Base-by-base conservation (phyloP, 2,888 invertebrate genomes). In the Sepioteuthis lessoniana region DNA sequence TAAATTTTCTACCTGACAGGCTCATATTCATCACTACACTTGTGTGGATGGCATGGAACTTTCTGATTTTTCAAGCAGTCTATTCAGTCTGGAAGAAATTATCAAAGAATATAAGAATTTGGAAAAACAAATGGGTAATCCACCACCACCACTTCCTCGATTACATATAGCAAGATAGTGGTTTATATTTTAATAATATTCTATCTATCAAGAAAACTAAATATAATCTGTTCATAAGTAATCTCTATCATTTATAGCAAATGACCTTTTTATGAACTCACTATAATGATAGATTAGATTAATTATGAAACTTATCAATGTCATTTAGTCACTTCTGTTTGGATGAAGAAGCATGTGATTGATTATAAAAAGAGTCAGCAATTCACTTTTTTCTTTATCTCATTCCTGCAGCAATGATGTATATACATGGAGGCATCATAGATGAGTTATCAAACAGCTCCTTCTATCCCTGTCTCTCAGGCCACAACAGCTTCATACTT, bases 1-100 rank as follows among this genome's bases (percentile, higher is more conserved):
- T 91, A 90, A 31, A 31, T 60, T 31, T 60, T 60, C 60, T 60
- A 90, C 90, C 46, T 95, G 95, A 31, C 96, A 97, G 97, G 97
- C 97, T 28, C 97, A 97, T 94, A 95, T 97, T 10, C 97, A 97
- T 95, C 97, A 97, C 95, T 97, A 97, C 95, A 97, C 97, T 0
- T 95, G 96, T 92, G 96, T 97, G 28, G 97, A 97, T 19, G 97
- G 97, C 7, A 97, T 97, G 97, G 97, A 97, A 93, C 91, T 96
- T 55, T 94, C 95, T 3, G 96, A 97, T 91, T 97, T 97, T 94
- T 94, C 96, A 37, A 95, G 96, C 93, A 97, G 97, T 94, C 94
- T 97, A 5, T 96, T 97, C 94, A 97, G 97, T 60, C 95, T 97
- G 19, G 96, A 95, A 93, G 94, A 95, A 21, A 95, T 97, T 47